Conservation (phyloP, 1,140 invertebrate species). For the Archegozetes longisetosus region DNA sequence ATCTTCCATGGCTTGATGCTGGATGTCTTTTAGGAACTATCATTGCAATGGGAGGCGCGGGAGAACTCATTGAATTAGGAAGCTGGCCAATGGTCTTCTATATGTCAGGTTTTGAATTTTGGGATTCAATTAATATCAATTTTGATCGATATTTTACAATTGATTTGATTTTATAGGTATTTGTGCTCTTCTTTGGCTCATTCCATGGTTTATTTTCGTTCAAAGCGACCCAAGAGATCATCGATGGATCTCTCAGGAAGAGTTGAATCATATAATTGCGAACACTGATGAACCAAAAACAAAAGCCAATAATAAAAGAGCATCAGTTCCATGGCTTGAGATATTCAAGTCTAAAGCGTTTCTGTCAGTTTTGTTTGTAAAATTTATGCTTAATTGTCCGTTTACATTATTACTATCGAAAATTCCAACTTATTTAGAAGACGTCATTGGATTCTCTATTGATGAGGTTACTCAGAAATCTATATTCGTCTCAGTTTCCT, state of each 20-base stretch:
- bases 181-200: conserved; percentile 3
- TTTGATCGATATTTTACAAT: no score
- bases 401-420: conserved; percentile 12
- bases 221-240: conserved; percentile 26
- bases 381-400: conserved; percentile 35
- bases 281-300: neutral
- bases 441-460: conserved; percentile 13
- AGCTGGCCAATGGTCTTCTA: conserved; percentile 21
- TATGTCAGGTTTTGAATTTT: conserved; percentile 22
- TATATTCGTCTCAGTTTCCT: no score
- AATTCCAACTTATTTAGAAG: conserved; percentile 17
- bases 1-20: conserved; percentile 18
- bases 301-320: no score
- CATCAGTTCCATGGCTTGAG: no score
- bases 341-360: conserved; percentile 34
- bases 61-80: conserved; percentile 16
- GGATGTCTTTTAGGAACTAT: conserved; percentile 20
- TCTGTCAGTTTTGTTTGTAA: conserved; percentile 33
- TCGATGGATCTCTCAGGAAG: conserved; percentile 29
- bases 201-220: conserved; percentile 8
- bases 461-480: no score
- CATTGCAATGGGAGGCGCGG: conserved; percentile 16
- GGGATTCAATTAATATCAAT: no score
- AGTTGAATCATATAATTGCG: conserved; percentile 29
- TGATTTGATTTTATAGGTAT: conserved; percentile 1